Percentiles rank a stretch among this genome's conserved stretches.
These are phyloP conservation scores for Charadrius vociferus DNA, from an alignment of 2,113 vertebrate species.

Conservation along the genomic window DNA sequence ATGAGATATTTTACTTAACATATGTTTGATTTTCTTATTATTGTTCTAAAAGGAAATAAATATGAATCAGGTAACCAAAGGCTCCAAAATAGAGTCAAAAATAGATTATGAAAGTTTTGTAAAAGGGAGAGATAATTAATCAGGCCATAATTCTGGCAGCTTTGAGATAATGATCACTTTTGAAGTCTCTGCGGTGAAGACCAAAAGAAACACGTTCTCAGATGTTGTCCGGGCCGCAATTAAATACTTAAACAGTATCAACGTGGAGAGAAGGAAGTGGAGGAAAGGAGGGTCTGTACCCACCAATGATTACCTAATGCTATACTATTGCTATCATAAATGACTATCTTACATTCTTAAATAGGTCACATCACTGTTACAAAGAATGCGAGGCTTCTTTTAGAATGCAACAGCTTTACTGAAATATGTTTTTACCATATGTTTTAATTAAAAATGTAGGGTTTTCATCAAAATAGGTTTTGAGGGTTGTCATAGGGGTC, in stretches of 20 bases:
- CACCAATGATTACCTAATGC: neutral
- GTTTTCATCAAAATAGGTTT: conserved; percentile 5
- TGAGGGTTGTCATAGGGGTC: neutral
- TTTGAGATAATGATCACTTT: neutral
- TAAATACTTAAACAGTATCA: neutral
- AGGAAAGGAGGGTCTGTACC: neutral
- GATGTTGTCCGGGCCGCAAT: neutral
- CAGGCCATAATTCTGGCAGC: neutral
- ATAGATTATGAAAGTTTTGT: neutral
- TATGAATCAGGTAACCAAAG: neutral
- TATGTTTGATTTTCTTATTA: neutral
- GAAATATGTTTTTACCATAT: conserved; percentile 58
- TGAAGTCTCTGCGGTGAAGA: neutral
- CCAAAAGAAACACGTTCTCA: neutral
- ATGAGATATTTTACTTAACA: neutral
- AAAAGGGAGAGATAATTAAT: neutral
- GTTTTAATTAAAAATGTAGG: conserved; percentile 48
- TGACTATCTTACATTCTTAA: neutral
- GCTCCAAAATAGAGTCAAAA: neutral
- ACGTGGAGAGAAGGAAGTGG: neutral
- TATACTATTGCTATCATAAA: neutral
- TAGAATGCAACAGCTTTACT: conserved; percentile 36
- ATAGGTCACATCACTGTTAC: conserved; percentile 1
- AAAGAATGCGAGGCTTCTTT: conserved; percentile 20
- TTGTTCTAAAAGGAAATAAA: neutral